Conservation (phyloP, 2,797 vertebrate genomes). For the Loris lydekkerianus region DNA sequence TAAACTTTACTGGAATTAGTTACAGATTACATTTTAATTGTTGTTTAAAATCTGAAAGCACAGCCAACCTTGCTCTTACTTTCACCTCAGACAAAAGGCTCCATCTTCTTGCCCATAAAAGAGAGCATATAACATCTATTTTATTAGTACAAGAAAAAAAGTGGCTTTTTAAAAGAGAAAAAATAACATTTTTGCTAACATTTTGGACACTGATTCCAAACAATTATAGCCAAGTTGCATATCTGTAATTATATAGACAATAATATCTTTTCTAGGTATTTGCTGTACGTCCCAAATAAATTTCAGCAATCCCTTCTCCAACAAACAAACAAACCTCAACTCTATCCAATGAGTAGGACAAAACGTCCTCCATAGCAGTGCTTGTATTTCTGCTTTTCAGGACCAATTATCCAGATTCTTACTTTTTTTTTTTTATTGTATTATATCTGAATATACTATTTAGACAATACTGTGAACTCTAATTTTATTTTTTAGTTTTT, state of each 20-base stretch:
- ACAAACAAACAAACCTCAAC: background rate
- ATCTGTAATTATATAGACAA: conserved; percentile 30
- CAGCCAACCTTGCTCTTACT: conserved; percentile 30
- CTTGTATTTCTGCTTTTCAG: background rate
- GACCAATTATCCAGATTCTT: background rate
- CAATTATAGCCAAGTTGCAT: background rate
- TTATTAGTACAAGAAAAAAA: background rate
- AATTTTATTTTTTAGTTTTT: conserved; percentile 9
- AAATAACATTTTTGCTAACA: background rate
- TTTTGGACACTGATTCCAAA: conserved; percentile 28
- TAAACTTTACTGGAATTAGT: conserved; percentile 73
- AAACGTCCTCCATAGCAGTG: background rate
- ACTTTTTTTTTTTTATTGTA: conserved; percentile 18
- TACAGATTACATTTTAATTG: conserved; percentile 79
- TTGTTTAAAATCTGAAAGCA: conserved; percentile 59
- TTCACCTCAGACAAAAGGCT: conserved; percentile 26
- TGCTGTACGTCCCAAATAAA: conserved; percentile 12
- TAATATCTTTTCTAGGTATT: background rate
- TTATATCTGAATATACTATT: background rate
- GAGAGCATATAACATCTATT: background rate
- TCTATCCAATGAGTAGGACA: background rate
- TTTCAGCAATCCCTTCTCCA: background rate
- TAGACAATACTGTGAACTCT: background rate
- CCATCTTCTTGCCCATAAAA: conserved; percentile 20
- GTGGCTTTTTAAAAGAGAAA: background rate